These are phyloP conservation scores for Spea multiplicata DNA, from an alignment of 2,113 vertebrate species.

Conservation along the genomic window DNA sequence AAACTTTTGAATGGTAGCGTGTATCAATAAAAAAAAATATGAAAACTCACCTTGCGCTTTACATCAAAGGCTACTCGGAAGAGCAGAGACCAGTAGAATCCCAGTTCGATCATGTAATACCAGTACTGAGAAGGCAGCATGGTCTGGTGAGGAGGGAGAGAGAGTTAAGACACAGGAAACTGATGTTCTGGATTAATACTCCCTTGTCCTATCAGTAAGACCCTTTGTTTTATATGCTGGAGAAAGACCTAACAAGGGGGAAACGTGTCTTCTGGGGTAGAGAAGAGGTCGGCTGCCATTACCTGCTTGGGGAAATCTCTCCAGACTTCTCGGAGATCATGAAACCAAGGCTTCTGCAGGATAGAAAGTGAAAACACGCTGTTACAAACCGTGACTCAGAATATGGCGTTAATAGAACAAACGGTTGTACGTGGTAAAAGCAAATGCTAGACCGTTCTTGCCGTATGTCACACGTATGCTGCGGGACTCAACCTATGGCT, in stretches of 20 bases:
- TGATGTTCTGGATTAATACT: no score
- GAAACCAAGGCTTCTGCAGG: constrained; percentile 91
- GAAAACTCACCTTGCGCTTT: constrained; percentile 82
- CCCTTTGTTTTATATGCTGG: no score
- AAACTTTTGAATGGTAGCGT: no score
- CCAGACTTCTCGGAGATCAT: constrained; percentile 87
- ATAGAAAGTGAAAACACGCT: not conserved
- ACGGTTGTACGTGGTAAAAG: not conserved
- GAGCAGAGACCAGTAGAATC: constrained; percentile 88
- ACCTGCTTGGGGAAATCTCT: constrained; percentile 90
- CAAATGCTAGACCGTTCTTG: not conserved
- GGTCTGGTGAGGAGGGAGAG: constrained; percentile 50
- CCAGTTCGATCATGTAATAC: constrained; percentile 94
- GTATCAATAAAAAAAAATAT: not conserved
- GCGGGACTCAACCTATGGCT: not conserved
- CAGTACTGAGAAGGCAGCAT: constrained; percentile 89
- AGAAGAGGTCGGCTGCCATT: constrained; percentile 17
- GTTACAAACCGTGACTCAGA: not conserved
- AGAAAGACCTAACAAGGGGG: no score
- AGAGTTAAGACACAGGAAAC: not conserved
- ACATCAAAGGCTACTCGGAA: constrained; percentile 92
- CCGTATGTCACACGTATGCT: no score
- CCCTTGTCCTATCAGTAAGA: not conserved
- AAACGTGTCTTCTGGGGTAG: no score
- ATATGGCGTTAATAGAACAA: not conserved